Percentiles rank a stretch among this genome's conserved stretches.
Evolutionary conservation across 2,888 invertebrate genomes (phyloP).

Genomic region (Geophilus truncorum): DNA sequence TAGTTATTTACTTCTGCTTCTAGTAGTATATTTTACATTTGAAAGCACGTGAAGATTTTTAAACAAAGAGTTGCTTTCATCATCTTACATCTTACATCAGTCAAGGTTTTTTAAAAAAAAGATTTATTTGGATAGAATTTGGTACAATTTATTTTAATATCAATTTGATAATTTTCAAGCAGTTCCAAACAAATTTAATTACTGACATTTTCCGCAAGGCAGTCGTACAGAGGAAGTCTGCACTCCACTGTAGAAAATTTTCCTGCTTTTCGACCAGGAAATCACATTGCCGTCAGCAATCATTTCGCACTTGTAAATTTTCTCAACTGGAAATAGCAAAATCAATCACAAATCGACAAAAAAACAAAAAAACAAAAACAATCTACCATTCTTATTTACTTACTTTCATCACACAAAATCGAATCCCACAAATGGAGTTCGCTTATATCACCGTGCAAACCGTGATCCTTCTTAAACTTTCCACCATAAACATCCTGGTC

Average conservation of each 20-base stretch:
- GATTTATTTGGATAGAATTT: background rate
- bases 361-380: background rate
- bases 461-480: background rate
- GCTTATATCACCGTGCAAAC: background rate
- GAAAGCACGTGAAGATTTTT: too few relatives aligned
- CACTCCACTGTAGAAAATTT: background rate
- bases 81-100: too few relatives aligned
- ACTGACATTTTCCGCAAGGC: background rate
- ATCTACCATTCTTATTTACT: background rate
- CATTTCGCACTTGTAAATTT: background rate
- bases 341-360: background rate
- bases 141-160: background rate
- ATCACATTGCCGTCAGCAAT: background rate
- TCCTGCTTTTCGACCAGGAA: background rate
- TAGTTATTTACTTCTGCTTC: too few relatives aligned
- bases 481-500: conserved; percentile 20
- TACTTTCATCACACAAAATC: background rate
- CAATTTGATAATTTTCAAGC: background rate
- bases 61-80: too few relatives aligned
- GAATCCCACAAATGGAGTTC: conserved; percentile 8
- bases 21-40: too few relatives aligned
- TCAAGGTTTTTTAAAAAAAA: too few relatives aligned
- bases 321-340: background rate
- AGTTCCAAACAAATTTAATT: background rate
- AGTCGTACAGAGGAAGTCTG: background rate